Evolutionary conservation across 1,140 invertebrate species (phyloP).

Genomic region (Asbolus verrucosus): DNA sequence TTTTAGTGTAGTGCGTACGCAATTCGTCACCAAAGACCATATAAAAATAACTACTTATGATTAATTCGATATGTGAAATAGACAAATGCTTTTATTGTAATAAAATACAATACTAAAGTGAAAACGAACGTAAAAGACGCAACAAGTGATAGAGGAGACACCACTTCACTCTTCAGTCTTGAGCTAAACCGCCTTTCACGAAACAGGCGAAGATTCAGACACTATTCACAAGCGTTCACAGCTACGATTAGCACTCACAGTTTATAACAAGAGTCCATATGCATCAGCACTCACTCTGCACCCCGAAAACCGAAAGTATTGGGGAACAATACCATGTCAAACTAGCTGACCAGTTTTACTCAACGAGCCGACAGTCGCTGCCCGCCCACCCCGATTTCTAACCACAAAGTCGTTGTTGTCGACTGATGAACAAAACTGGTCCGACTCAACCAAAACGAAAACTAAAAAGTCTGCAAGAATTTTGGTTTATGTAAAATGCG

Average conservation of each 20-base stretch:
- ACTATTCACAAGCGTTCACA: conserved; percentile 56
- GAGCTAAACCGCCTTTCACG: conserved; percentile 55
- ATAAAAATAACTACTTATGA: conserved; percentile 50
- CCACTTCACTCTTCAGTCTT: conserved; percentile 56
- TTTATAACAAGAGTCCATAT: conserved; percentile 52
- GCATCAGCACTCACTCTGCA: conserved; percentile 53
- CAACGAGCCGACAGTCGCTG: conserved; percentile 20
- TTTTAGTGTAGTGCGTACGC: conserved; percentile 2
- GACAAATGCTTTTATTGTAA: conserved; percentile 52
- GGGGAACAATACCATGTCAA: conserved; percentile 56
- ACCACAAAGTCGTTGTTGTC: background rate
- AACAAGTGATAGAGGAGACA: conserved; percentile 47
- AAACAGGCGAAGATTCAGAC: conserved; percentile 48
- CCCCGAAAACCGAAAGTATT: conserved; percentile 54
- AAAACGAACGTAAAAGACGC: conserved; percentile 41
- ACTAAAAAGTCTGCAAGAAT: conserved; percentile 42
- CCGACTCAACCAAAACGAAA: conserved; percentile 39
- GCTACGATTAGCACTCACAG: conserved; percentile 53
- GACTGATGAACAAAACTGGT: conserved; percentile 25
- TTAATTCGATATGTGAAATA: conserved; percentile 55
- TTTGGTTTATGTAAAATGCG: conserved; percentile 55
- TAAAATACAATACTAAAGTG: conserved; percentile 50
- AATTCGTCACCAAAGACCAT: conserved; percentile 35
- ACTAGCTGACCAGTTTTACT: conserved; percentile 46
- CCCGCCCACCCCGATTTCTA: background rate